These are phyloP conservation scores for Scaptomyza pallida DNA, from an alignment of 1,140 invertebrate species.

Conservation along the genomic window DNA sequence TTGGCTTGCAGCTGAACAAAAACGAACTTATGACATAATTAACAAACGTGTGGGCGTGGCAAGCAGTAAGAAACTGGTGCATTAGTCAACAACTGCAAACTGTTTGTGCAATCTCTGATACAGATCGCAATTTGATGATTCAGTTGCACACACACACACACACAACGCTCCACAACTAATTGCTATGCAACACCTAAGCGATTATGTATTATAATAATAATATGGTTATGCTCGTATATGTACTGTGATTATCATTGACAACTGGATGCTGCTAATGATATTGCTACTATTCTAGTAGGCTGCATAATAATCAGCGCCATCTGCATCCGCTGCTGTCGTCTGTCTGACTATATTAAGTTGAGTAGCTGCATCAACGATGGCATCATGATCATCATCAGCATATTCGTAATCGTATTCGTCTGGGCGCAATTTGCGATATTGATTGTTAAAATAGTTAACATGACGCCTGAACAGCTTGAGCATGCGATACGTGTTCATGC, in stretches of 20 bases:
- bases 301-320: slow-evolving; percentile 30
- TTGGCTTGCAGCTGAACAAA: slow-evolving; percentile 15
- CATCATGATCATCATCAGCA: slow-evolving; percentile 23
- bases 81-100: slow-evolving; percentile 39
- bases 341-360: slow-evolving; percentile 2
- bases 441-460: slow-evolving; percentile 81
- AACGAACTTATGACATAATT: slow-evolving; percentile 46
- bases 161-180: slow-evolving; percentile 31
- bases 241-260: neutral
- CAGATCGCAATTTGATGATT: slow-evolving; percentile 43
- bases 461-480: slow-evolving; percentile 80
- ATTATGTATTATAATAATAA: slow-evolving; percentile 58
- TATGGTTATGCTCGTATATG: slow-evolving; percentile 51
- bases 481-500: slow-evolving; percentile 83
- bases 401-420: slow-evolving; percentile 48
- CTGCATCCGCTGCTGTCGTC: slow-evolving; percentile 22
- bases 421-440: slow-evolving; percentile 80
- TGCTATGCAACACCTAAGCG: slow-evolving; percentile 30
- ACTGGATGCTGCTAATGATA: slow-evolving; percentile 13
- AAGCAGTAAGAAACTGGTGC: neutral
- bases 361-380: slow-evolving; percentile 25
- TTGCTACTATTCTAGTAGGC: slow-evolving; percentile 53
- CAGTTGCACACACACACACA: slow-evolving; percentile 38
- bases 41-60: slow-evolving; percentile 32
- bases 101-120: slow-evolving; percentile 31